phyloP scores from a whole-genome alignment of 1,140 invertebrate genomes.

The Halictus rubicundus region DNA sequence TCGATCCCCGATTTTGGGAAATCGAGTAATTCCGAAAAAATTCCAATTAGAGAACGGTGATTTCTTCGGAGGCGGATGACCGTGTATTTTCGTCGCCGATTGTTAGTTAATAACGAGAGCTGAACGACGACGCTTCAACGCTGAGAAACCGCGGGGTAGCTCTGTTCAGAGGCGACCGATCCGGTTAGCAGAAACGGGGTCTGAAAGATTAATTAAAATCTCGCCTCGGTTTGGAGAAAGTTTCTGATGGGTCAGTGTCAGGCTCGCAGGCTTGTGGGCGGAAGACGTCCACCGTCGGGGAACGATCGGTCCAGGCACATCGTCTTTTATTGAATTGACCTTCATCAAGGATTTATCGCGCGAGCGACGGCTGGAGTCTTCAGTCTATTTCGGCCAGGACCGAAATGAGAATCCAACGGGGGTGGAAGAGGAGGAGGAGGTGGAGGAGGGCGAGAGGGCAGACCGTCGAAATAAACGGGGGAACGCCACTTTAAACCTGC shows the following conservation, averaged over 20 bases:
- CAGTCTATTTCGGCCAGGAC: conserved; percentile 59
- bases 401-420: conserved; percentile 61
- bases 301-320: conserved; percentile 36
- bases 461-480: conserved; percentile 78
- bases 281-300: conserved; percentile 4
- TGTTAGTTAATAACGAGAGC: too few species aligned
- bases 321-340: conserved; percentile 56
- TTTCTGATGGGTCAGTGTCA: neutral
- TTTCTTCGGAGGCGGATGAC: too few species aligned
- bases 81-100: too few species aligned
- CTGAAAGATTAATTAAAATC: conserved; percentile 10
- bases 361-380: conserved; percentile 45
- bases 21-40: too few species aligned
- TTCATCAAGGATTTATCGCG: conserved; percentile 54
- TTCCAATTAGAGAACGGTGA: too few species aligned
- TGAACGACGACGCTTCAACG: too few species aligned
- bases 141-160: too few species aligned
- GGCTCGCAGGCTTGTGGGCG: neutral
- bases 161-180: neutral
- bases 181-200: neutral
- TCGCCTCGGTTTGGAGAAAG: neutral
- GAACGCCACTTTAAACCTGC: conserved; percentile 80
- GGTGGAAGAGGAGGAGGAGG: conserved; percentile 18
- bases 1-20: too few species aligned
- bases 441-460: conserved; percentile 67